These are phyloP conservation scores for Ctenopoma kingsleyae DNA, from an alignment of 2,797 vertebrate genomes.

Conservation along the genomic window DNA sequence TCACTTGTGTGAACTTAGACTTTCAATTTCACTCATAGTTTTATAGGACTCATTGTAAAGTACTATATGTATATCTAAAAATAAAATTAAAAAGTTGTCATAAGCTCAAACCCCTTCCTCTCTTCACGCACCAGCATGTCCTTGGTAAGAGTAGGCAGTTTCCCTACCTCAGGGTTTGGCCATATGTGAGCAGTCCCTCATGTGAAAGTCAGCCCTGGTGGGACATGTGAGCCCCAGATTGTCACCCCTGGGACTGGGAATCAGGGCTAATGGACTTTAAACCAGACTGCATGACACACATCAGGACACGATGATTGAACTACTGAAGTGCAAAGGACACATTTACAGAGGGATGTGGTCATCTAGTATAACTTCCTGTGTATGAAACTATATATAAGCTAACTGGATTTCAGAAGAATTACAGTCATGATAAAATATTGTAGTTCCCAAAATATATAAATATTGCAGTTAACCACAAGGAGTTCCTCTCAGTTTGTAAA, in stretches of 20 bases:
- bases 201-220: slow-evolving; percentile 67
- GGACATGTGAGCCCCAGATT: slow-evolving; percentile 63
- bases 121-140: slow-evolving; percentile 38
- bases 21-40: slow-evolving; percentile 1
- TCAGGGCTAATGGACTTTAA: slow-evolving; percentile 66
- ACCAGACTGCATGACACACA: slow-evolving; percentile 54
- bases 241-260: slow-evolving; percentile 50
- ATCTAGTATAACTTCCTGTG: slow-evolving; percentile 11
- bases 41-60: background rate
- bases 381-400: background rate
- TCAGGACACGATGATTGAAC: slow-evolving; percentile 43
- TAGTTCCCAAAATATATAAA: background rate
- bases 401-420: slow-evolving; percentile 30
- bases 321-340: slow-evolving; percentile 45
- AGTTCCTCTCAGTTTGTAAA: slow-evolving; percentile 11
- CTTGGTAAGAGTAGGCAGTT: slow-evolving; percentile 52
- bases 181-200: slow-evolving; percentile 54
- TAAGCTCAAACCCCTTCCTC: slow-evolving; percentile 17
- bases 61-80: background rate
- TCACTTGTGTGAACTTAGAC: slow-evolving; percentile 3
- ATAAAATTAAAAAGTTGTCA: background rate
- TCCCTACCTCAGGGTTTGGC: slow-evolving; percentile 50
- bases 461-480: background rate
- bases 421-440: background rate
- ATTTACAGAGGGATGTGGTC: slow-evolving; percentile 43